Percentiles rank a stretch among this genome's conserved stretches.
These are phyloP conservation scores for Lethenteron reissneri DNA, from an alignment of 2,113 vertebrate species.

Conservation along the genomic window DNA sequence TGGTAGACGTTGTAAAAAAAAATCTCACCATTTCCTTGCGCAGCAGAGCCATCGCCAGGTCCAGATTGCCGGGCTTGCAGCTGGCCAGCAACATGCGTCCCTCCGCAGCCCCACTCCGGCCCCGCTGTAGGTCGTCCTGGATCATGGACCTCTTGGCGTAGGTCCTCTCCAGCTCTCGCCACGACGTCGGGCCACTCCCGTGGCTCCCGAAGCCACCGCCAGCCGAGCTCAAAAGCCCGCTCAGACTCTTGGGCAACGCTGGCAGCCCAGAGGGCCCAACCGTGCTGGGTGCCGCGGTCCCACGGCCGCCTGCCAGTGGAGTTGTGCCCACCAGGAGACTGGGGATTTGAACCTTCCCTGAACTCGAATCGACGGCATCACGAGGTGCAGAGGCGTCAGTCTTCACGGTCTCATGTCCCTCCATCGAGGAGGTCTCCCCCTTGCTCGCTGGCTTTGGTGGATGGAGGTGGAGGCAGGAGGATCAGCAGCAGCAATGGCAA, in stretches of 20 bases:
- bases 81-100: conserved; percentile 10
- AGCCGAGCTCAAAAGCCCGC: conserved; percentile 38
- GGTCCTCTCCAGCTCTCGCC: conserved; percentile 36
- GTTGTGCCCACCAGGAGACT: too few relatives aligned
- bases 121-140: conserved; percentile 34
- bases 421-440: too few relatives aligned
- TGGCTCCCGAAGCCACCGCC: conserved; percentile 16
- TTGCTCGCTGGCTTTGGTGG: too few relatives aligned
- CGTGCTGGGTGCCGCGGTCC: too few relatives aligned
- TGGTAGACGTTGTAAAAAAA: too few relatives aligned
- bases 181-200: conserved; percentile 15
- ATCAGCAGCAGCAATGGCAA: too few relatives aligned
- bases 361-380: too few relatives aligned
- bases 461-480: too few relatives aligned
- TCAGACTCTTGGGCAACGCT: conserved; percentile 35
- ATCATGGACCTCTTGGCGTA: conserved; percentile 37
- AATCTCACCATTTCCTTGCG: conserved; percentile 39
- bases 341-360: too few relatives aligned
- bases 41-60: conserved; percentile 30
- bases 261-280: conserved; percentile 20
- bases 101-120: conserved; percentile 18
- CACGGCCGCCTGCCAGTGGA: too few relatives aligned
- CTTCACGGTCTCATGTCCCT: too few relatives aligned
- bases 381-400: too few relatives aligned
- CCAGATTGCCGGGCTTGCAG: conserved; percentile 27